Evolutionary conservation across 2,113 vertebrate genomes (phyloP).

Genomic region (Rhinopomastus cyanomelas): DNA sequence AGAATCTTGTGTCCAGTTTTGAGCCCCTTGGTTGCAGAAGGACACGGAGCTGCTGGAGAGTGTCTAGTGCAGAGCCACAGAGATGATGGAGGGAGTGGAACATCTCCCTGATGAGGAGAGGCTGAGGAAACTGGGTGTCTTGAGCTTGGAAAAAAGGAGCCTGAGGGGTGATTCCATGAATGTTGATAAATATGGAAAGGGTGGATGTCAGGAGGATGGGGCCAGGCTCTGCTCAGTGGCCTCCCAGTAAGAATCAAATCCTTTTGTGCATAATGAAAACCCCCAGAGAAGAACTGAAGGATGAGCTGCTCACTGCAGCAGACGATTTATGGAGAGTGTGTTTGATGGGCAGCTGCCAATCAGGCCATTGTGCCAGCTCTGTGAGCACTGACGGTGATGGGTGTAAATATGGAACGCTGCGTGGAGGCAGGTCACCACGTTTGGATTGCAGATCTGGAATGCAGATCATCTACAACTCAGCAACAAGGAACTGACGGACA

Average conservation of each 20-base stretch:
- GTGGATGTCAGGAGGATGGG: no score
- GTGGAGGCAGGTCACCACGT: background rate
- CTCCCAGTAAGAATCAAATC: background rate
- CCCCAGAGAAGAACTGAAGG: background rate
- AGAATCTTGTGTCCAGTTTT: no score
- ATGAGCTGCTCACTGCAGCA: background rate
- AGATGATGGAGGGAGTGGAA: no score
- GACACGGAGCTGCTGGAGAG: no score
- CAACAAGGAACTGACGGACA: background rate
- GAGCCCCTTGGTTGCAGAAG: no score
- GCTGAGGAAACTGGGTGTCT: no score
- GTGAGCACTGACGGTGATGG: background rate
- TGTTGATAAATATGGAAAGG: no score
- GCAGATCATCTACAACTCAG: background rate
- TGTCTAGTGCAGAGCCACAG: no score
- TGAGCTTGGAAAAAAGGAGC: no score
- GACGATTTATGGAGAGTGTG: background rate
- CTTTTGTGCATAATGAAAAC: background rate
- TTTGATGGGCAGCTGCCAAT: slow-evolving; percentile 5
- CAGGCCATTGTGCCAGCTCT: background rate
- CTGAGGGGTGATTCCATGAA: no score
- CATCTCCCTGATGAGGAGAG: no score
- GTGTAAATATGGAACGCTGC: background rate
- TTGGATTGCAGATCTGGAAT: background rate
- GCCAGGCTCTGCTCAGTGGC: no score